phyloP scores from a whole-genome alignment of 2,797 vertebrate species.

The Cynopterus sphinx region DNA sequence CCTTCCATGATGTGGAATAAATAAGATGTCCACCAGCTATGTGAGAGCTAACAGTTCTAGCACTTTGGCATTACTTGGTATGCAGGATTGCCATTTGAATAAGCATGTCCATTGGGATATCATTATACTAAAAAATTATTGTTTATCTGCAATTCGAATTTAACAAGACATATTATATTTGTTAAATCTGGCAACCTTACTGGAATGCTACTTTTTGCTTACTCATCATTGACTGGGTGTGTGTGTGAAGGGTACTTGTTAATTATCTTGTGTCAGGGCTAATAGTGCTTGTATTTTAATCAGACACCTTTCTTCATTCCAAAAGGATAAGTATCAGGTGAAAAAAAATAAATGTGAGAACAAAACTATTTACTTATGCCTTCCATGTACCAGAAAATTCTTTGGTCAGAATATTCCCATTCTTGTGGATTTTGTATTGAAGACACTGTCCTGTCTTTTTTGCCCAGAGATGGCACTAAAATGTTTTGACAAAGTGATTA shows the following conservation, averaged over 20 bases:
- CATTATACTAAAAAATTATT: background rate
- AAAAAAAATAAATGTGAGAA: background rate
- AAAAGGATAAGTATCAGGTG: background rate
- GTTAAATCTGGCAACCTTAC: background rate
- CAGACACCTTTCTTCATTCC: background rate
- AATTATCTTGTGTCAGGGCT: background rate
- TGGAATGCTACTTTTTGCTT: background rate
- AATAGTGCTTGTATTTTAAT: background rate
- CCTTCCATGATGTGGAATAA: background rate
- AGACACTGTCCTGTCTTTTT: background rate
- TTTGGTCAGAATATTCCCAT: background rate
- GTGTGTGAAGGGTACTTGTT: background rate
- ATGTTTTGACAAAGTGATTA: background rate
- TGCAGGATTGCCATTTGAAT: background rate
- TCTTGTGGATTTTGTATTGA: background rate
- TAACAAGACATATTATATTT: background rate
- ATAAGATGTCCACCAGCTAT: background rate
- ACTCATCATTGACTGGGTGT: background rate
- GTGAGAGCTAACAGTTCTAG: background rate
- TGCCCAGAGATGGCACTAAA: background rate
- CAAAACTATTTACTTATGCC: background rate
- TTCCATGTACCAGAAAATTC: background rate
- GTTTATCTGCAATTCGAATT: background rate
- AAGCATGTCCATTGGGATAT: background rate
- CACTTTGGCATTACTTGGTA: background rate